A percentile compares a stretch with the other conserved stretches of the same genome.
These are phyloP conservation scores for Corbicula japonica DNA, from an alignment of 2,888 invertebrate species.

Conservation along the genomic window DNA sequence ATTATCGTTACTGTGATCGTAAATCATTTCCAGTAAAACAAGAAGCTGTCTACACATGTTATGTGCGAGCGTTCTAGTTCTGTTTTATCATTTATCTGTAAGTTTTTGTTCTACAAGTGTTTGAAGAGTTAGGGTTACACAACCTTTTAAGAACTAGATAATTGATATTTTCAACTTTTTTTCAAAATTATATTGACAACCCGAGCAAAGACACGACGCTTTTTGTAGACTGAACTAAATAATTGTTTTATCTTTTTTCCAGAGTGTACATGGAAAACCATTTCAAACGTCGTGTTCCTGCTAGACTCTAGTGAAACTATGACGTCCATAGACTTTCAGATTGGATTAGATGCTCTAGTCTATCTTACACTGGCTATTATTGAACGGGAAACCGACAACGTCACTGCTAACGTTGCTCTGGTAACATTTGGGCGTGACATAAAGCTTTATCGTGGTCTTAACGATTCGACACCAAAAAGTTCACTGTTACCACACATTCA, in stretches of 20 bases:
- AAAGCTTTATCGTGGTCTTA: constrained; percentile 1
- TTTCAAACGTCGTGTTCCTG: constrained; percentile 8
- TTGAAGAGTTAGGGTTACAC: too few species aligned
- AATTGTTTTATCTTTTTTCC: neutral
- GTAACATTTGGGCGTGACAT: constrained; percentile 6
- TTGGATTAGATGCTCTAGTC: constrained; percentile 6
- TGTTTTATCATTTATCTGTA: too few species aligned
- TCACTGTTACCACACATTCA: too few species aligned
- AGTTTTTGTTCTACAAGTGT: too few species aligned
- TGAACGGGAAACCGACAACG: constrained; percentile 12
- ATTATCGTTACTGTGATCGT: too few species aligned
- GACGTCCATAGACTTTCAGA: neutral
- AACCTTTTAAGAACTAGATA: too few species aligned
- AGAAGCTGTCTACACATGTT: too few species aligned
- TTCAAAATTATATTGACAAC: too few species aligned
- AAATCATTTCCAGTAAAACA: too few species aligned
- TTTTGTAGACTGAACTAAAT: neutral
- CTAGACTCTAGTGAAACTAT: neutral
- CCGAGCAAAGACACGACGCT: neutral
- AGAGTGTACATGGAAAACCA: constrained; percentile 17
- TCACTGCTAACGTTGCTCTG: neutral
- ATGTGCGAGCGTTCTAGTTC: too few species aligned
- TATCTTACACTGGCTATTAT: neutral
- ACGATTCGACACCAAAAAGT: too few species aligned
- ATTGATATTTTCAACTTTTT: too few species aligned